These are phyloP conservation scores for Tetragonula clypearis DNA, from an alignment of 1,140 invertebrate species.

Conservation along the genomic window DNA sequence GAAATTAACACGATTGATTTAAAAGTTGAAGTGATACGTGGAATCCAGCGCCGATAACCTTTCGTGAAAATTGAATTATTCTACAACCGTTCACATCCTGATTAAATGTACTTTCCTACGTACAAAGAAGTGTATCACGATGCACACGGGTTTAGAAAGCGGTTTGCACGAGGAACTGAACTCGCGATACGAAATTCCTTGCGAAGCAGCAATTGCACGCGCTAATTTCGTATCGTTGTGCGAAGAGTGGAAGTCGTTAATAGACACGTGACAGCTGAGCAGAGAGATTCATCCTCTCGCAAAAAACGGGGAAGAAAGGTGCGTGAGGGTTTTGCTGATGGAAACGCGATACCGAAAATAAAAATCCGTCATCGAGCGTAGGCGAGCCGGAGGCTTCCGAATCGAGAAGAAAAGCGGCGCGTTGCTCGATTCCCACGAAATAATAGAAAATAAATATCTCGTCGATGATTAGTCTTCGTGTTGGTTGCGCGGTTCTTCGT, in stretches of 20 bases:
- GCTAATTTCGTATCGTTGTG: not conserved
- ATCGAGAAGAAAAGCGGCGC: constrained; percentile 56
- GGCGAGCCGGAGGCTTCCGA: constrained; percentile 35
- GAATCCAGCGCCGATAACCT: not conserved
- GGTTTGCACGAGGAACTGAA: not conserved
- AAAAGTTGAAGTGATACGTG: not conserved
- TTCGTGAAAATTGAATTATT: not conserved
- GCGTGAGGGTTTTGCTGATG: constrained; percentile 55
- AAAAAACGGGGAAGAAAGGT: constrained; percentile 9
- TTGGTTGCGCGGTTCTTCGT: constrained; percentile 57
- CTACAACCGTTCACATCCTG: too few relatives aligned
- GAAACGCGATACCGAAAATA: constrained; percentile 55
- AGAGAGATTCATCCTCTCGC: constrained; percentile 23
- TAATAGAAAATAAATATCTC: constrained; percentile 74
- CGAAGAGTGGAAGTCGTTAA: not conserved
- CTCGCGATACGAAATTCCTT: not conserved
- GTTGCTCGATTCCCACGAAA: constrained; percentile 70
- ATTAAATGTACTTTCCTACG: not conserved
- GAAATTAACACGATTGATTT: not conserved
- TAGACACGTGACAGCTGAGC: constrained; percentile 31
- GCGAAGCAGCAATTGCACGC: not conserved
- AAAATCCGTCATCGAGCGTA: constrained; percentile 62
- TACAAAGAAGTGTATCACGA: not conserved
- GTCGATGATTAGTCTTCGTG: constrained; percentile 65
- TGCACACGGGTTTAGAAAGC: not conserved